These are phyloP conservation scores for Acanthosepion pharaonis DNA, from an alignment of 2,888 invertebrate genomes.

Conservation along the genomic window DNA sequence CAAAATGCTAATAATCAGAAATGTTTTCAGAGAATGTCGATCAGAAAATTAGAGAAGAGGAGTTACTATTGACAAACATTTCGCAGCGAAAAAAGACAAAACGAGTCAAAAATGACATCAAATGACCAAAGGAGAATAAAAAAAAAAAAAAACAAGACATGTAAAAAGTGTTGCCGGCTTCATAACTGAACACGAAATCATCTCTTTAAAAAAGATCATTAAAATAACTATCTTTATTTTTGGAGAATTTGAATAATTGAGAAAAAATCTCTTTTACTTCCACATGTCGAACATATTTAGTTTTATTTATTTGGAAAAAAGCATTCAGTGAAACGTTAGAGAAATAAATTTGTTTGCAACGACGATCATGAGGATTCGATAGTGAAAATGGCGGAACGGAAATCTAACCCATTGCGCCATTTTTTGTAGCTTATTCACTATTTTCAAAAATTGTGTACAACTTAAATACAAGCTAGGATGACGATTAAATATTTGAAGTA, in stretches of 20 bases:
- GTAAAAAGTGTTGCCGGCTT: slow-evolving; percentile 42
- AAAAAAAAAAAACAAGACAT: slow-evolving; percentile 16
- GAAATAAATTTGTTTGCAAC: neutral
- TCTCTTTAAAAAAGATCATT: neutral
- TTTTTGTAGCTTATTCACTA: neutral
- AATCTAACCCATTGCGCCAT: slow-evolving; percentile 38
- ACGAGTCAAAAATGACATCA: neutral
- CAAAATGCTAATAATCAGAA: neutral
- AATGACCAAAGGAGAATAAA: neutral
- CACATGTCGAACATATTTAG: neutral
- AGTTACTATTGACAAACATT: neutral
- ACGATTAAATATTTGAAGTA: neutral
- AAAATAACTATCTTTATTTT: neutral
- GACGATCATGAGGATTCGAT: neutral
- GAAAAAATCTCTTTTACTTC: neutral
- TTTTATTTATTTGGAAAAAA: neutral
- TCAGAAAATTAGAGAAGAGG: no score
- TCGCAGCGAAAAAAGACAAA: neutral
- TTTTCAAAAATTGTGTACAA: neutral
- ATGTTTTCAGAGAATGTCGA: neutral
- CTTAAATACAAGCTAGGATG: neutral
- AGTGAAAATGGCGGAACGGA: slow-evolving; percentile 44
- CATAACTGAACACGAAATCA: slow-evolving; percentile 39
- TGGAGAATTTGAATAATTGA: neutral
- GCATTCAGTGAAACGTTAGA: neutral